These are phyloP conservation scores for Rhinatrema bivittatum DNA, from an alignment of 2,797 vertebrate genomes.

Conservation along the genomic window DNA sequence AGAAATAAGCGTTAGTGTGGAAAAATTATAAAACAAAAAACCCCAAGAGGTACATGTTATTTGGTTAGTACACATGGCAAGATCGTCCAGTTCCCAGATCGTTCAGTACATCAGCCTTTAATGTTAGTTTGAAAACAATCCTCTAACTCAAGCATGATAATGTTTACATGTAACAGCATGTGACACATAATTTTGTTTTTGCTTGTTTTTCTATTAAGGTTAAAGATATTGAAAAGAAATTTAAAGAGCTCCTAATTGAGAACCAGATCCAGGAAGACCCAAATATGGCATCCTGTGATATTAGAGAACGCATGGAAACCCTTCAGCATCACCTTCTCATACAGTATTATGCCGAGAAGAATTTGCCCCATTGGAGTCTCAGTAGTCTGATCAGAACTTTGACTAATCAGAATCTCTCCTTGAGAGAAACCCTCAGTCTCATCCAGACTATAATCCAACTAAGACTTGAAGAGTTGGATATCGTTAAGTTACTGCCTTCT, in stretches of 20 bases:
- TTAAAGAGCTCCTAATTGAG: conserved; percentile 1
- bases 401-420: conserved; percentile 6
- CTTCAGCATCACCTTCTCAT: conserved; percentile 18
- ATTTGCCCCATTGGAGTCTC: conserved; percentile 1
- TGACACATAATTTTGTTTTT: too few species aligned
- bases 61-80: too few species aligned
- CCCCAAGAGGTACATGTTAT: too few species aligned
- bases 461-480: background rate
- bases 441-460: conserved; percentile 15
- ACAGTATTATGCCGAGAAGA: conserved; percentile 5
- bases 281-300: background rate
- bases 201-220: background rate
- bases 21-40: too few species aligned
- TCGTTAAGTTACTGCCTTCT: background rate
- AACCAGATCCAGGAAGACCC: conserved; percentile 17
- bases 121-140: too few species aligned
- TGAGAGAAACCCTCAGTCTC: conserved; percentile 15
- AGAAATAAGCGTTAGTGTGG: too few species aligned
- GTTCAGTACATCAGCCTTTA: too few species aligned
- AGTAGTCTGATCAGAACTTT: conserved; percentile 12
- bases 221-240: conserved; percentile 6
- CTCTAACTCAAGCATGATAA: too few species aligned
- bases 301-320: conserved; percentile 10
- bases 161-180: too few species aligned
- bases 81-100: too few species aligned